A percentile compares a stretch with the other conserved stretches of the same genome.
Conservation (phyloP, 1,140 invertebrate genomes). For the Neotoxoptera formosana region DNA sequence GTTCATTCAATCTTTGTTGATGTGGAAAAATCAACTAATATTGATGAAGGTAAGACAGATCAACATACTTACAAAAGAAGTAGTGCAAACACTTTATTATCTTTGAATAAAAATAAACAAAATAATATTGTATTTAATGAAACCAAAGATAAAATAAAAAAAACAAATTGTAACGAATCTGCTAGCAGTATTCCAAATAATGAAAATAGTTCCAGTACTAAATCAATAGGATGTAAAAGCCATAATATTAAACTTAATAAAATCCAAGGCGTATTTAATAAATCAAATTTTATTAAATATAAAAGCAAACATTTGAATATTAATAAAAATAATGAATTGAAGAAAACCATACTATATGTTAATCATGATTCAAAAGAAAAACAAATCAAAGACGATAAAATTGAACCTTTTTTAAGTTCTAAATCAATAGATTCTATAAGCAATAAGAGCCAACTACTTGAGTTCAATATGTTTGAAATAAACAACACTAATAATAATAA, state of each 20-base stretch:
- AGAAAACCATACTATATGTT: neutral
- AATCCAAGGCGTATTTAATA: too few species aligned
- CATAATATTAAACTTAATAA: too few species aligned
- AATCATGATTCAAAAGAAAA: neutral
- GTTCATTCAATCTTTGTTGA: too few species aligned
- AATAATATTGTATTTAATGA: neutral
- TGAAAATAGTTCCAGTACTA: neutral
- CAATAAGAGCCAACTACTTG: neutral
- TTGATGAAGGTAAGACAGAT: too few species aligned
- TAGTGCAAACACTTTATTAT: too few species aligned
- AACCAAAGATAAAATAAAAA: neutral
- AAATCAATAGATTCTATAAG: neutral
- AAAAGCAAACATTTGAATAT: neutral
- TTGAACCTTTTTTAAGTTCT: neutral
- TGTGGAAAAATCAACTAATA: too few species aligned
- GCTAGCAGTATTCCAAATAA: neutral
- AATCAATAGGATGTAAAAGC: too few species aligned
- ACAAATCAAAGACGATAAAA: neutral
- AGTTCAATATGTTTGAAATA: neutral
- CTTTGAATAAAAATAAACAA: neutral
- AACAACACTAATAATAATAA: neutral
- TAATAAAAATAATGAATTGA: neutral
- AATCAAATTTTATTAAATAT: too few species aligned
- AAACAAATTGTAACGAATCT: neutral
- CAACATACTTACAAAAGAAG: too few species aligned